Conservation (phyloP, 1,140 invertebrate genomes). For the Pogonognathellus flavescens region DNA sequence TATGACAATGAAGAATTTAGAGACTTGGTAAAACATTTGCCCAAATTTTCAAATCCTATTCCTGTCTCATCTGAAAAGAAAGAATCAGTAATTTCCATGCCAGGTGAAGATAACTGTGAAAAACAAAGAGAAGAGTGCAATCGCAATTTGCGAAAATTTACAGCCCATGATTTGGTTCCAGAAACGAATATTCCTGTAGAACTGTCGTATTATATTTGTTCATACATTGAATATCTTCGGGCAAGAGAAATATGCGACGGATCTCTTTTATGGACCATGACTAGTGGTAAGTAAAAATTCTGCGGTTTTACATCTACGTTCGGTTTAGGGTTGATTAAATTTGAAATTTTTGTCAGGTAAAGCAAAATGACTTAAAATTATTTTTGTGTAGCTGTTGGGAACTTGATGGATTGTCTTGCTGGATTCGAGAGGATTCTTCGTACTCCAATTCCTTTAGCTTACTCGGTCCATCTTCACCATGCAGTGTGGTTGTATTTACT, state of each 20-base stretch:
- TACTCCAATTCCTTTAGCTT: conserved; percentile 61
- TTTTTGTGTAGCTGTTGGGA: conserved; percentile 38
- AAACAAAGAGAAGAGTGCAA: too few species aligned
- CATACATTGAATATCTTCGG: conserved; percentile 25
- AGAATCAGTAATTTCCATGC: neutral
- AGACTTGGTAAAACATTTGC: conserved; percentile 56
- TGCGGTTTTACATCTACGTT: too few species aligned
- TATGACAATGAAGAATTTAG: conserved; percentile 56
- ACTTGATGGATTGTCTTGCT: conserved; percentile 50
- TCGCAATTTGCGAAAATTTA: neutral
- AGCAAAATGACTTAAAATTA: neutral
- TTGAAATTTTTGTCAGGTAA: too few species aligned
- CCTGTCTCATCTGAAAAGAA: neutral
- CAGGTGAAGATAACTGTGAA: too few species aligned
- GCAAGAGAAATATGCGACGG: neutral
- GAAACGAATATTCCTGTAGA: conserved; percentile 62
- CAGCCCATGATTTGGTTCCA: conserved; percentile 48
- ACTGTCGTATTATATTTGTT: conserved; percentile 34
- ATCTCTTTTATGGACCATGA: conserved; percentile 16
- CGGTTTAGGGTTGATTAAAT: too few species aligned
- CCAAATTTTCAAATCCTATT: conserved; percentile 33
- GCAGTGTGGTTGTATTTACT: conserved; percentile 56
- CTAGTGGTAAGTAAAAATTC: conserved; percentile 11
- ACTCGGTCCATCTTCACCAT: conserved; percentile 59
- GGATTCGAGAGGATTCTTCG: conserved; percentile 59